Evolutionary conservation across 2,888 invertebrate genomes (phyloP).

Genomic region (Pycnomerus fuliginosus): DNA sequence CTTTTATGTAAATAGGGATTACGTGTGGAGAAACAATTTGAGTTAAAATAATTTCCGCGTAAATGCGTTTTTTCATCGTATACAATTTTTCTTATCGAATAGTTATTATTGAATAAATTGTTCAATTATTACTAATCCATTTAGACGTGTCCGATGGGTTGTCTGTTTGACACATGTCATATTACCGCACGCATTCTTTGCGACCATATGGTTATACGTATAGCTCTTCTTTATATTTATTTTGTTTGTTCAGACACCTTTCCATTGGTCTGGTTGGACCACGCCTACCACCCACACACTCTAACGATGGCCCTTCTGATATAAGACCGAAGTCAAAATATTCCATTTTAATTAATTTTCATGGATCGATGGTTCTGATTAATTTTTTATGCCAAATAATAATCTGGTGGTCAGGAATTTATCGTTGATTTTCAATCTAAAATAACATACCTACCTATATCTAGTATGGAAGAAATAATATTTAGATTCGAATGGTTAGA

Average conservation of each 20-base stretch:
- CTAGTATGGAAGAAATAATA: conserved; percentile 34
- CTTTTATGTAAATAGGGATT: conserved; percentile 4
- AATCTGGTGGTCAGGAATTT: conserved; percentile 35
- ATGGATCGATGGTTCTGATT: conserved; percentile 5
- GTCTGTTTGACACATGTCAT: conserved; percentile 21
- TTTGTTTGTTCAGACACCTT: conserved; percentile 27
- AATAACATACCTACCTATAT: conserved; percentile 33
- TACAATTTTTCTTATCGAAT: conserved; percentile 9
- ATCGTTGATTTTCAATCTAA: conserved; percentile 37
- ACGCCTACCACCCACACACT: conserved; percentile 46
- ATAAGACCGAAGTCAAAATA: conserved; percentile 15
- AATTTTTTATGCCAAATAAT: conserved; percentile 17
- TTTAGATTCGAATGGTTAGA: conserved; percentile 26
- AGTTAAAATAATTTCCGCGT: conserved; percentile 14
- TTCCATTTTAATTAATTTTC: conserved; percentile 14
- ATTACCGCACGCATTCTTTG: too few species aligned
- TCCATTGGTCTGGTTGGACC: conserved; percentile 40
- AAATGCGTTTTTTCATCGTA: neutral
- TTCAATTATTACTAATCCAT: conserved; percentile 18
- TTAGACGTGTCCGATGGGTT: conserved; percentile 5
- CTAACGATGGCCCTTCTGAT: conserved; percentile 33
- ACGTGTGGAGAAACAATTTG: conserved; percentile 5
- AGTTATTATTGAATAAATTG: conserved; percentile 16
- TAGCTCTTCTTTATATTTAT: conserved; percentile 22
- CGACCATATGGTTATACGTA: conserved; percentile 15